These are phyloP conservation scores for Lasaia peninsularis DNA, from an alignment of 1,140 invertebrate species.

Conservation along the genomic window DNA sequence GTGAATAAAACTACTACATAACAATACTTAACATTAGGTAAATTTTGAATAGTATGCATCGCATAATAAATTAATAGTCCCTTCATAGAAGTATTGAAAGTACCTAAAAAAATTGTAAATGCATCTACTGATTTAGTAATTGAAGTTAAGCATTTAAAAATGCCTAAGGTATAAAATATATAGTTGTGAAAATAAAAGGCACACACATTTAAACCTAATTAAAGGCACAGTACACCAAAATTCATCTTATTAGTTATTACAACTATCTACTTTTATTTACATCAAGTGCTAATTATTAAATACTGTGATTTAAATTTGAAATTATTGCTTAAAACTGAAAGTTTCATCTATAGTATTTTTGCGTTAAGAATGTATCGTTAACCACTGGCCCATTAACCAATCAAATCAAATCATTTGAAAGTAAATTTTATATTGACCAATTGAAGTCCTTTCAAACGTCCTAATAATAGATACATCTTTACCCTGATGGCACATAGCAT, in stretches of 20 bases:
- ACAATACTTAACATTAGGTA: too few relatives aligned
- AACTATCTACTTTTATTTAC: neutral
- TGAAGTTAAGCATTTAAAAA: conserved; percentile 33
- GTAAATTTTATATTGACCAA: too few relatives aligned
- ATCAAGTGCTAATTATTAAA: neutral
- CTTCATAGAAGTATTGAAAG: neutral
- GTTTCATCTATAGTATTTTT: too few relatives aligned
- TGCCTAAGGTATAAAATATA: conserved; percentile 66
- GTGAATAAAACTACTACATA: too few relatives aligned
- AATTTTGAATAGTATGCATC: neutral
- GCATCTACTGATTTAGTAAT: conserved; percentile 11
- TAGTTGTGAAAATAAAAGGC: conserved; percentile 64
- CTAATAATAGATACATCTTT: too few relatives aligned
- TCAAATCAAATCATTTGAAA: too few relatives aligned
- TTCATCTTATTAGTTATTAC: conserved; percentile 3
- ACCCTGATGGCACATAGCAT: too few relatives aligned
- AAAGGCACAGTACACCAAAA: conserved; percentile 71
- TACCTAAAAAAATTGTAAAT: conserved; percentile 14
- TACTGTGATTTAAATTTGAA: neutral
- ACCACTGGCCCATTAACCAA: too few relatives aligned
- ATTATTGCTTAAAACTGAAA: too few relatives aligned
- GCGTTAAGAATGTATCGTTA: too few relatives aligned
- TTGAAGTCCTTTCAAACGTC: too few relatives aligned
- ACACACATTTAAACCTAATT: conserved; percentile 64
- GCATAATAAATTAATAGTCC: neutral